These are phyloP conservation scores for Tetramorium alpestre DNA, from an alignment of 1,140 invertebrate species.

Conservation along the genomic window DNA sequence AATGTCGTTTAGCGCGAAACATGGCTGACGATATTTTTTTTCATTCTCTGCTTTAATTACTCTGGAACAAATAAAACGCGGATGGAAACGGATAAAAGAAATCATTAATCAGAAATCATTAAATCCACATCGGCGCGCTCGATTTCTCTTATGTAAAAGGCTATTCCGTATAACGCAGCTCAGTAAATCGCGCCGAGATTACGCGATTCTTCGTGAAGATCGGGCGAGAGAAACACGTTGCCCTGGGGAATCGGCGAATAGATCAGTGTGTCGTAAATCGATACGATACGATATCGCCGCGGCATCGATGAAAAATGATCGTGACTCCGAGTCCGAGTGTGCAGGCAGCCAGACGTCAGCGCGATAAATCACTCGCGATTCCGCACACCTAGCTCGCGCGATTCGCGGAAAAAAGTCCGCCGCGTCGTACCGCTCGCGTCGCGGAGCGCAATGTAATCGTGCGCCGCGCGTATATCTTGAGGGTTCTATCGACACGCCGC, in stretches of 20 bases:
- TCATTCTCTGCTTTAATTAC: not conserved
- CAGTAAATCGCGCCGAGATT: constrained; percentile 18
- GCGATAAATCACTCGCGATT: constrained; percentile 54
- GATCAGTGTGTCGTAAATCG: constrained; percentile 21
- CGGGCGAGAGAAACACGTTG: constrained; percentile 31
- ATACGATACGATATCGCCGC: constrained; percentile 14
- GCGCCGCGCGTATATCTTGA: constrained; percentile 43
- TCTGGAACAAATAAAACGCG: not conserved
- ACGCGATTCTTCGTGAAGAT: constrained; percentile 4
- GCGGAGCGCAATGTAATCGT: constrained; percentile 37
- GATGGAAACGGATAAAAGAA: not conserved
- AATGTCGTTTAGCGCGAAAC: not conserved
- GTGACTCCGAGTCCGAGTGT: constrained; percentile 9
- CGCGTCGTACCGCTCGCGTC: constrained; percentile 24
- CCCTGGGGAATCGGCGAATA: constrained; percentile 17
- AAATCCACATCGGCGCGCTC: not conserved
- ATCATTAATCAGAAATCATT: not conserved
- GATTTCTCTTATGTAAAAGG: not conserved
- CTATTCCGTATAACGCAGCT: not conserved
- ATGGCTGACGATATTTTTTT: not conserved
- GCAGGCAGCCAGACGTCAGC: constrained; percentile 14
- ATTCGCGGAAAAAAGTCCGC: constrained; percentile 25
- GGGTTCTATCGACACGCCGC: constrained; percentile 42
- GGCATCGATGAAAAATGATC: constrained; percentile 51
- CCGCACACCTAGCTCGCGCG: constrained; percentile 7